Evolutionary conservation across 2,113 vertebrate genomes (phyloP).

Genomic region (Formicarius rufipectus): DNA sequence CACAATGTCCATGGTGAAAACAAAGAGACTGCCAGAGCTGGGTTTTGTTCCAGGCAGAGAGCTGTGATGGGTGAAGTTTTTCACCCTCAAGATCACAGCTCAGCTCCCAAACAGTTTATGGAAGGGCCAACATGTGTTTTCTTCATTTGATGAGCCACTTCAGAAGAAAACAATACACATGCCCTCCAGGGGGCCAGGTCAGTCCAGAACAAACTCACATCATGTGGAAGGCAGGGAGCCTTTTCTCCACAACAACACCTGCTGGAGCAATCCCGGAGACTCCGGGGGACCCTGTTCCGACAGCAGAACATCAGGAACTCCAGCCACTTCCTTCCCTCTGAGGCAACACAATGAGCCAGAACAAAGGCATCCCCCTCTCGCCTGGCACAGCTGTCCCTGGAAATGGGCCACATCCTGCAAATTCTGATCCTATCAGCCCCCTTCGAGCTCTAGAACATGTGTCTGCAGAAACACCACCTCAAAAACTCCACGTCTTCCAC

Average conservation of each 20-base stretch:
- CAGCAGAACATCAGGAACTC: constrained; percentile 71
- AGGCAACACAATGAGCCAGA: constrained; percentile 71
- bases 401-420: constrained; percentile 54
- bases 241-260: constrained; percentile 70
- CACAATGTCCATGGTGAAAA: background rate
- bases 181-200: background rate
- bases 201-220: background rate
- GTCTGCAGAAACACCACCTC: background rate
- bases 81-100: background rate
- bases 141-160: background rate
- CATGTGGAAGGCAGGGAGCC: background rate
- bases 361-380: constrained; percentile 69
- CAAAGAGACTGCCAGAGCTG: background rate
- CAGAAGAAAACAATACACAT: constrained; percentile 18
- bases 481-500: background rate
- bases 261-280: constrained; percentile 62
- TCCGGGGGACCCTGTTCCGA: constrained; percentile 32
- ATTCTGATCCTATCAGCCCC: constrained; percentile 44
- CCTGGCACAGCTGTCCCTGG: constrained; percentile 38
- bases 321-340: constrained; percentile 75
- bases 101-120: background rate
- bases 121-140: constrained; percentile 41
- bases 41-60: background rate
- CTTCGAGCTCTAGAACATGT: background rate
- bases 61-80: background rate